A percentile compares a stretch with the other conserved stretches of the same genome.
phyloP scores from a whole-genome alignment of 2,113 vertebrate genomes.

The Formicarius rufipectus region DNA sequence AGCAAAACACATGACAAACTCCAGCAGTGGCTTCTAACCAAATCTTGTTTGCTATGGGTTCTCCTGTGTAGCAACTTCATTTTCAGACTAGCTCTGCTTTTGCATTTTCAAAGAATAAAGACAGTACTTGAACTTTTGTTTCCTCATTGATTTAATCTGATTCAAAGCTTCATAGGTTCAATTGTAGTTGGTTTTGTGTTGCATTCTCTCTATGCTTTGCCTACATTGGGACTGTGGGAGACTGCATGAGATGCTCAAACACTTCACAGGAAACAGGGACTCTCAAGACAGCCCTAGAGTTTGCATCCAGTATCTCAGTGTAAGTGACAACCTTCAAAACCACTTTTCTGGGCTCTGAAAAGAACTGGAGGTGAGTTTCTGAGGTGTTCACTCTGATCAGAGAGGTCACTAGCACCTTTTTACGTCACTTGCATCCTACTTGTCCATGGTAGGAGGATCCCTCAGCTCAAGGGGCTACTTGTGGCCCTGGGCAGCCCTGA shows the following conservation, averaged over 20 bases:
- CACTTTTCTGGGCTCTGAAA: background rate
- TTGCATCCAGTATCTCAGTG: background rate
- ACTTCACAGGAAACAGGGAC: background rate
- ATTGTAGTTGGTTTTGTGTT: background rate
- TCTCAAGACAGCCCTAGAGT: background rate
- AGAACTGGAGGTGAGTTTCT: background rate
- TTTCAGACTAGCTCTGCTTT: background rate
- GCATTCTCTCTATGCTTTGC: background rate
- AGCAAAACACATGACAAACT: background rate
- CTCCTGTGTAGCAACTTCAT: background rate
- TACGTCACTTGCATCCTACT: background rate
- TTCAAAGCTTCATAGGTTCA: background rate
- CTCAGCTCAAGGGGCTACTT: background rate
- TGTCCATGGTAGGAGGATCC: background rate
- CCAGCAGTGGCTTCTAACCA: background rate
- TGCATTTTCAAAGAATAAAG: constrained; percentile 28
- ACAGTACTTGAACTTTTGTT: background rate
- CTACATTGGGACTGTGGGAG: background rate
- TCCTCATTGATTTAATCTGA: background rate
- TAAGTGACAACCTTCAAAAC: background rate
- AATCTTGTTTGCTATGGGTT: background rate
- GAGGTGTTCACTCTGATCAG: background rate
- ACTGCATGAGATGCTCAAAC: background rate
- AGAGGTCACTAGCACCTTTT: background rate
- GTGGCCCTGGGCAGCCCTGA: background rate